Base-by-base conservation (phyloP, 2,113 vertebrate species). In the Austrofundulus limnaeus region DNA sequence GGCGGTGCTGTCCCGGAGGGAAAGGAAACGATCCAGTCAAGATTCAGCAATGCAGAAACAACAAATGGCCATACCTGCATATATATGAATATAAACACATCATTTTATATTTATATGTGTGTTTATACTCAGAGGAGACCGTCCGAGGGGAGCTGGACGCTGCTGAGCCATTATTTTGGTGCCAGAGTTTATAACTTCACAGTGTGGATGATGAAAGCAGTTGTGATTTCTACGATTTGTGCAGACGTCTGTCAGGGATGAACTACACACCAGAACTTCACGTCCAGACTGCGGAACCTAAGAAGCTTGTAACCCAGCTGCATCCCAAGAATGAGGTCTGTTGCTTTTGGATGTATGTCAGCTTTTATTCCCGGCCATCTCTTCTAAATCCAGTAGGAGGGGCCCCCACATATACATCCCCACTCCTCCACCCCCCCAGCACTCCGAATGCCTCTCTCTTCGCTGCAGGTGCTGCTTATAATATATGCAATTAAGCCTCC, bases 401-500 rank as follows among this genome's bases (percentile, higher is more conserved):
- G n/a, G n/a, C n/a, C n/a, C n/a, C n/a, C 62, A 79, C 74, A 66
- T 39, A 34, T 61, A 66, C 58, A 73, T 61, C 55, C 61, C 58
- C 56, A 11, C 63, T 16, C 21, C 43, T 55, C 17, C 52, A 39
- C 37, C 51, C 20, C 47, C 20, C 47, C 45, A 71, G 68, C 49
- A 64, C 79, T 77, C 57, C 63, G 80, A 81, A 84, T 83, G 77
- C 64, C 72, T 84, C 72, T 78, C 75, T 83, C 75, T n/a, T n/a
- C 64, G 72, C 87, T 89, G 82, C 89, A 91, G 92, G 91, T 93
- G 92, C 92, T 92, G 91, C 91, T 92, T 92, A 78, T 89, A 84
- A 90, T 90, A 92, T 93, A 92, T 92, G 92, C 92, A 93, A 93
- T 87, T 85, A 90, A 87, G 83, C 84, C 88, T 90, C 70, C 80